These are phyloP conservation scores for Dicyrtoma fusca DNA, from an alignment of 2,888 invertebrate genomes.

Conservation along the genomic window DNA sequence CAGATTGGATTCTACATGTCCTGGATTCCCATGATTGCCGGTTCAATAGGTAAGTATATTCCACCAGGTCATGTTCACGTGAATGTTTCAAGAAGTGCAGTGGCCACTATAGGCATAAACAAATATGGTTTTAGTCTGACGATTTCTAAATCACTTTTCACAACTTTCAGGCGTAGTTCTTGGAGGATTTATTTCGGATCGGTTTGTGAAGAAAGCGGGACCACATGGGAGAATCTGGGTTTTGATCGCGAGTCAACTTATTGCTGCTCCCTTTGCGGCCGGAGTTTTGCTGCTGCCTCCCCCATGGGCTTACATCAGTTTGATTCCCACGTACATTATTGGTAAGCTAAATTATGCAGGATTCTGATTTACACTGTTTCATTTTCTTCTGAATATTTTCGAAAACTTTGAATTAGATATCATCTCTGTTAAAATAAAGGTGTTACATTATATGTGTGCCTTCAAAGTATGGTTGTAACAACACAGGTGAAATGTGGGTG, in stretches of 20 bases:
- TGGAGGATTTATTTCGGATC: constrained; percentile 55
- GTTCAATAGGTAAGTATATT: constrained; percentile 58
- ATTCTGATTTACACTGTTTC: too few relatives aligned
- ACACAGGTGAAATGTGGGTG: constrained; percentile 61
- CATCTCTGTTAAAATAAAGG: neutral
- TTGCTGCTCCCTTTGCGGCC: constrained; percentile 61
- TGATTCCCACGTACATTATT: constrained; percentile 60
- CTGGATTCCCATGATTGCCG: constrained; percentile 61
- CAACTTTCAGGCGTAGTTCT: constrained; percentile 45
- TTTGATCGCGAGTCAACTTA: constrained; percentile 59
- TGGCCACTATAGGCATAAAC: neutral
- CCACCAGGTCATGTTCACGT: neutral
- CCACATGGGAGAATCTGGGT: constrained; percentile 59
- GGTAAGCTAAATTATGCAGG: constrained; percentile 57
- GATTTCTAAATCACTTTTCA: neutral
- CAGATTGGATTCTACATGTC: constrained; percentile 60
- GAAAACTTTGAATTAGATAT: neutral
- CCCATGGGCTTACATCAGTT: constrained; percentile 59
- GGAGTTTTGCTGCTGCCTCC: constrained; percentile 59
- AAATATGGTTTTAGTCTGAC: neutral
- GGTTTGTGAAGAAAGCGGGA: constrained; percentile 57
- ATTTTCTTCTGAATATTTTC: neutral
- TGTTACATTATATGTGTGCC: neutral
- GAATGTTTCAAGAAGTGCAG: neutral
- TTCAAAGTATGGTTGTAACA: neutral